phyloP scores from a whole-genome alignment of 2,888 invertebrate species.

The Drosophila tripunctata region DNA sequence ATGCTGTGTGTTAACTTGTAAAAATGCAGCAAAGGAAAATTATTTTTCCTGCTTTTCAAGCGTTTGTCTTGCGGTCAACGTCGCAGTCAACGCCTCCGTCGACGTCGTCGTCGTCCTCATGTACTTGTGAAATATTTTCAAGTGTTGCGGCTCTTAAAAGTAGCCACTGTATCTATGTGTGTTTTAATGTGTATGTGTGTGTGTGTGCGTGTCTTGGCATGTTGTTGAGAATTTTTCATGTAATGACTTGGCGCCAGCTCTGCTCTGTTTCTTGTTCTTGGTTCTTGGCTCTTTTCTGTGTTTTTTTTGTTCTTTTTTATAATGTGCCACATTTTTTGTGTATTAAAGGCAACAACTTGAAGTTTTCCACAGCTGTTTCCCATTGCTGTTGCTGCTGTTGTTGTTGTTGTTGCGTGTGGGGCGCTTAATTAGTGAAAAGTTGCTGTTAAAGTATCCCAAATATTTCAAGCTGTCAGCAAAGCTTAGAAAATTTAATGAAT shows the following conservation, averaged over 20 bases:
- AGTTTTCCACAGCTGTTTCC: conserved; percentile 41
- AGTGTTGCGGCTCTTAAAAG: conserved; percentile 61
- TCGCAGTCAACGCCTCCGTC: conserved; percentile 18
- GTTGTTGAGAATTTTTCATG: conserved; percentile 62
- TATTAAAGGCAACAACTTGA: conserved; percentile 46
- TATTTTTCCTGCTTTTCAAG: conserved; percentile 36
- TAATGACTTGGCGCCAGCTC: conserved; percentile 72
- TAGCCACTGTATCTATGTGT: conserved; percentile 45
- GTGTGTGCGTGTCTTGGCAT: conserved; percentile 48
- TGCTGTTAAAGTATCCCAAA: conserved; percentile 50
- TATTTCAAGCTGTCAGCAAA: conserved; percentile 57
- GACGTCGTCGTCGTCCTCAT: conserved; percentile 16
- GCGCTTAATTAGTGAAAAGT: conserved; percentile 66
- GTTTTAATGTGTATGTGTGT: conserved; percentile 2
- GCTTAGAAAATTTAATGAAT: conserved; percentile 29
- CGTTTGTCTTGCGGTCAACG: conserved; percentile 29
- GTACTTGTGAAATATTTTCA: conserved; percentile 58
- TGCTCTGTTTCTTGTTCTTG: conserved; percentile 35
- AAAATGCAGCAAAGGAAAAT: conserved; percentile 58
- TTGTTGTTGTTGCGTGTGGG: conserved; percentile 40
- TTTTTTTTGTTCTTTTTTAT: conserved; percentile 35
- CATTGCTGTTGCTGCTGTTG: background rate
- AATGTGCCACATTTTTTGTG: conserved; percentile 42
- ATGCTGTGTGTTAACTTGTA: conserved; percentile 59
- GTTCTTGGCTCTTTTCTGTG: conserved; percentile 1